These are phyloP conservation scores for Pantherophis alleghaniensis DNA, from an alignment of 2,797 vertebrate species.

Conservation along the genomic window DNA sequence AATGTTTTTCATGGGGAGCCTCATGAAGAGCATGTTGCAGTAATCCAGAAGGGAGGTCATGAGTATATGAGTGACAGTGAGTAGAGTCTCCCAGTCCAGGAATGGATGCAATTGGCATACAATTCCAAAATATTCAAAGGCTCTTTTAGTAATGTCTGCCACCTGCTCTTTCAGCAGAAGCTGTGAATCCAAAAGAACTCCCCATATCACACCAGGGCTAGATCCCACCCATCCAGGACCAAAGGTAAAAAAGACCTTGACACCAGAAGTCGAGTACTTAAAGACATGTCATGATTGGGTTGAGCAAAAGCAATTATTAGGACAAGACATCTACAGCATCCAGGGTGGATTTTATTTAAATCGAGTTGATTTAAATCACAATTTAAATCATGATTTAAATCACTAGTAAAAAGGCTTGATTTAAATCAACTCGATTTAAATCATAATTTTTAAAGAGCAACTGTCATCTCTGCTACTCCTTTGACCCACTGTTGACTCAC, in stretches of 20 bases:
- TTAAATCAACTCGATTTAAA: no score
- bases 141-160: background rate
- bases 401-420: no score
- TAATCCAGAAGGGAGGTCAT: background rate
- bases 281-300: background rate
- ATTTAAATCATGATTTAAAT: no score
- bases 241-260: background rate
- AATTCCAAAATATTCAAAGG: background rate
- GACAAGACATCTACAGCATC: background rate
- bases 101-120: background rate
- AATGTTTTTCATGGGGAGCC: background rate
- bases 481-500: no score
- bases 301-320: background rate
- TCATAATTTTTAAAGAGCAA: no score
- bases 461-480: no score
- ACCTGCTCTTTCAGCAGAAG: background rate
- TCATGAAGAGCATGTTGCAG: background rate
- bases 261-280: background rate
- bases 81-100: background rate
- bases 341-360: no score
- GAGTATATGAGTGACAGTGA: background rate
- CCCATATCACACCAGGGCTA: background rate
- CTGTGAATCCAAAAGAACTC: background rate
- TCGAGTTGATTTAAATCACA: no score
- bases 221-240: background rate